Conservation (phyloP, 1,140 invertebrate genomes). For the Macrobrachium rosenbergii region DNA sequence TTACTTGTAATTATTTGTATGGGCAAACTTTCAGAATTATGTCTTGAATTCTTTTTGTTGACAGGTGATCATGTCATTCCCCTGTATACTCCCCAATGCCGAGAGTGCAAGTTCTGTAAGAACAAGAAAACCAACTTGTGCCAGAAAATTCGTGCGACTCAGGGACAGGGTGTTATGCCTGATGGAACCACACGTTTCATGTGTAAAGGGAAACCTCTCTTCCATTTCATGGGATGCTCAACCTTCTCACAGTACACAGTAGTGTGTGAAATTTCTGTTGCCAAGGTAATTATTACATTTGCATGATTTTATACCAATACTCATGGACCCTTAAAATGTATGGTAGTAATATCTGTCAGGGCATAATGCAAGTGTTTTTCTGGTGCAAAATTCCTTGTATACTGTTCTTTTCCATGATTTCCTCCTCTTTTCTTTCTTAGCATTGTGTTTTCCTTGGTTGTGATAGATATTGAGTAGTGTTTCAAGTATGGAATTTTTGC, state of each 20-base stretch:
- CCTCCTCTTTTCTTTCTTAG: too few relatives aligned
- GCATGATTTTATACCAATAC: not conserved
- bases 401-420: too few relatives aligned
- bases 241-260: constrained; percentile 99
- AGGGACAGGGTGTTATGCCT: constrained; percentile 93
- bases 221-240: constrained; percentile 98
- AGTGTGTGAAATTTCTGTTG: constrained; percentile 93
- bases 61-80: constrained; percentile 95
- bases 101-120: constrained; percentile 96
- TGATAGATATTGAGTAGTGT: too few relatives aligned
- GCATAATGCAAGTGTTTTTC: too few relatives aligned
- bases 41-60: not conserved
- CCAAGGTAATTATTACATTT: constrained; percentile 77
- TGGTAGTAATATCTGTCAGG: too few relatives aligned
- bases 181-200: constrained; percentile 94
- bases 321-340: too few relatives aligned
- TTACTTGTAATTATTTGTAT: too few relatives aligned
- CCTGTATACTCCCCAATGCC: constrained; percentile 96
- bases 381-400: too few relatives aligned
- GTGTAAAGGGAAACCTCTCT: constrained; percentile 90
- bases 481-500: too few relatives aligned
- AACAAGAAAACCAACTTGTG: constrained; percentile 98
- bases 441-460: too few relatives aligned
- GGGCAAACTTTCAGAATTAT: not conserved
- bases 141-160: constrained; percentile 89